Evolutionary conservation across 2,888 invertebrate genomes (phyloP).

Genomic region (Serrognathus titanus): DNA sequence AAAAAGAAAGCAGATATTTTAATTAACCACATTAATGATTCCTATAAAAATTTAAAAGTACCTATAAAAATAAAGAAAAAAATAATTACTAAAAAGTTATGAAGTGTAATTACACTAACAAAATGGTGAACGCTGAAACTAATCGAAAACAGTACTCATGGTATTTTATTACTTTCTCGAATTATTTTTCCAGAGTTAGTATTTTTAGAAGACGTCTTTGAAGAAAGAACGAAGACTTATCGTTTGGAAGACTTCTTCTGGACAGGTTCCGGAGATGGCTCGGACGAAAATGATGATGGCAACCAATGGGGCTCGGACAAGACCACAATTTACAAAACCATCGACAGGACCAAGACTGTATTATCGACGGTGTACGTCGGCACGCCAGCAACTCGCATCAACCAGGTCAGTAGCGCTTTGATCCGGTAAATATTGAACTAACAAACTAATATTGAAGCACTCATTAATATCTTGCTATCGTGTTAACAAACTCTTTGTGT

Average conservation of each 20-base stretch:
- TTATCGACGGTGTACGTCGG: constrained; percentile 69
- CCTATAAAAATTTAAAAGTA: no score
- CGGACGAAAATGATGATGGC: constrained; percentile 36
- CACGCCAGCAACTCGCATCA: constrained; percentile 47
- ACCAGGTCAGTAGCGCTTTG: constrained; percentile 23
- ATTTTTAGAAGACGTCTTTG: constrained; percentile 31
- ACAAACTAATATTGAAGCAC: constrained; percentile 1
- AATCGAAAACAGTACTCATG: no score
- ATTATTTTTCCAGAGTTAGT: constrained; percentile 34
- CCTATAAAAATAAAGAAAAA: no score
- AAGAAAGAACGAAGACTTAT: constrained; percentile 38
- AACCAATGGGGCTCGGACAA: constrained; percentile 42
- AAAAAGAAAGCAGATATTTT: no score
- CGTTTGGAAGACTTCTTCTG: constrained; percentile 84
- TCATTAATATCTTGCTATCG: no score
- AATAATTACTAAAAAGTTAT: no score
- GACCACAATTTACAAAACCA: constrained; percentile 58
- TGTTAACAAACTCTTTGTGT: no score
- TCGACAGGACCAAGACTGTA: constrained; percentile 57
- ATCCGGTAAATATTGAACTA: constrained; percentile 14
- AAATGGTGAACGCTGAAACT: no score
- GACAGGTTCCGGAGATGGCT: constrained; percentile 83
- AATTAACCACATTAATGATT: no score
- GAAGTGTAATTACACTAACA: no score
- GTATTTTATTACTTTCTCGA: no score